Conservation (phyloP, 2,888 invertebrate species). For the Rotaria sp. region DNA sequence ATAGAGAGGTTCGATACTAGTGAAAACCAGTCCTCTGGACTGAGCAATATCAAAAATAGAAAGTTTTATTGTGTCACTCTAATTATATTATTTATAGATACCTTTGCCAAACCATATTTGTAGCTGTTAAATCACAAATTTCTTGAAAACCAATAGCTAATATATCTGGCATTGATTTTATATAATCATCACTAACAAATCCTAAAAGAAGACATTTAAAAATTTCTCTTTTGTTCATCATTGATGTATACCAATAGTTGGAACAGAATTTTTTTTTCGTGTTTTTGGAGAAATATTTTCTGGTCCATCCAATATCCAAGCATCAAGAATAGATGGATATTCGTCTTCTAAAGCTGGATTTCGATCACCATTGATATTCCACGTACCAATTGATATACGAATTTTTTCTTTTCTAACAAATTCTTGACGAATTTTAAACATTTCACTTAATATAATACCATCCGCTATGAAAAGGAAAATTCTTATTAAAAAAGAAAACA, state of each 20-base stretch:
- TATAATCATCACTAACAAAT: conserved; percentile 50
- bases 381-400: conserved; percentile 82
- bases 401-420: conserved; percentile 54
- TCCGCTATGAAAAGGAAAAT: conserved; percentile 45
- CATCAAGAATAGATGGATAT: conserved; percentile 59
- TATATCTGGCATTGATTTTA: conserved; percentile 70
- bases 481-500: conserved; percentile 39
- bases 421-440: conserved; percentile 47
- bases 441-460: conserved; percentile 45
- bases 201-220: conserved; percentile 46
- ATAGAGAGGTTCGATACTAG: too few relatives aligned
- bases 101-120: conserved; percentile 80
- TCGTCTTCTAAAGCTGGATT: conserved; percentile 58
- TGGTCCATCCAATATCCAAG: conserved; percentile 81
- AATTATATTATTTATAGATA: background rate
- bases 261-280: conserved; percentile 38
- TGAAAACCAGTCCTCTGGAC: too few relatives aligned
- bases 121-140: conserved; percentile 95
- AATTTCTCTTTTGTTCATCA: background rate
- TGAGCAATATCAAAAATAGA: too few relatives aligned
- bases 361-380: conserved; percentile 98
- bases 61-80: too few relatives aligned
- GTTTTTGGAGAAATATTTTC: conserved; percentile 56
- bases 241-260: background rate
- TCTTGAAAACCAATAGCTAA: conserved; percentile 97